Evolutionary conservation across 2,797 vertebrate genomes (phyloP), one percentile per base, ranked within the genome.

Genomic region (Aeoliscus strigatus): DNA sequence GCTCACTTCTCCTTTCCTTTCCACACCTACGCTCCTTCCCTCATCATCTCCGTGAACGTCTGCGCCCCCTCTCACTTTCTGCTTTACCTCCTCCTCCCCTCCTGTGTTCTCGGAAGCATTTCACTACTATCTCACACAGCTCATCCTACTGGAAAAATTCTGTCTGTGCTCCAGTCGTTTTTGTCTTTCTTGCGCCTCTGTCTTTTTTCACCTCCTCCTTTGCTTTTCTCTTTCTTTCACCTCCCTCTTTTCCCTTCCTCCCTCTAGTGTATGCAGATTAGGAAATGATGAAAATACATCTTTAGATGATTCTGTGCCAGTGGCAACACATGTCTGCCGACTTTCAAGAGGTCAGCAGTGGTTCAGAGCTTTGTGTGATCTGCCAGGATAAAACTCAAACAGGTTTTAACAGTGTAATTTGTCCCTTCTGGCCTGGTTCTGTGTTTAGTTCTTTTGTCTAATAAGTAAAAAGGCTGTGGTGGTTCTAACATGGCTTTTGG

Each of bases 11-110:
- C 53, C 58, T 68, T 75, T 59, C 51, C 57, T 64, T 60, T 43
- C 41, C 68, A 62, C 71, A 64, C 75, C 60, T 73, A 62, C 44
- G 51, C 74, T 75, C 69, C 34, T 54, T 64, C 52, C 30, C 42
- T 71, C 57, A 48, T 59, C 68, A 63, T 52, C 63, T 71, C 51
- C 44, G 43, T 36, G 67, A 52, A 51, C 55, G 49, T 44, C 31
- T 34, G 44, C 25, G 65, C 39, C 14, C 34, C 9, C 55, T 25
- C 47, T 60, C 50, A 29, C 30, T 14, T 34, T 13, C 41, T 34
- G 25, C 25, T 41, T 47, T 37, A n/a, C n/a, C n/a, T n/a, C n/a
- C n/a, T n/a, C n/a, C n/a, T n/a, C n/a, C n/a, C n/a, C n/a, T n/a
- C n/a, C n/a, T n/a, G n/a, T n/a, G n/a, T n/a, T n/a, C n/a, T n/a